These are phyloP conservation scores for Falco rusticolus DNA, from an alignment of 2,797 vertebrate genomes.

Conservation along the genomic window DNA sequence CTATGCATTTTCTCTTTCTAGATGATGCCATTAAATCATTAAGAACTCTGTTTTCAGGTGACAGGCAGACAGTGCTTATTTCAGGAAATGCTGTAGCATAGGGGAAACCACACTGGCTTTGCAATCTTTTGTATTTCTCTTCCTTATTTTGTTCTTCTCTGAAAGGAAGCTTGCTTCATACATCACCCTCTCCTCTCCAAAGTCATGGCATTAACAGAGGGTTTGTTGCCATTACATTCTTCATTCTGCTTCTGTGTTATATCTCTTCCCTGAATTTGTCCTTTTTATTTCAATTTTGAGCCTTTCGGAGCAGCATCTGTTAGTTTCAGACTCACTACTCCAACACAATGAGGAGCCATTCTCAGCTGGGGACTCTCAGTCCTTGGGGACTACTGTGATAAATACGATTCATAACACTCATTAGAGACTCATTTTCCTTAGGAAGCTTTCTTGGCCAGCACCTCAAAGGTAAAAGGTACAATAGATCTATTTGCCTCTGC, in stretches of 20 bases:
- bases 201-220: constrained; percentile 13
- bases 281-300: constrained; percentile 43
- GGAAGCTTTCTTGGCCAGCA: constrained; percentile 56
- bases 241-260: constrained; percentile 13
- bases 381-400: constrained; percentile 53
- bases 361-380: constrained; percentile 63
- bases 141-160: constrained; percentile 46
- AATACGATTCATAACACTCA: constrained; percentile 58
- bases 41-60: constrained; percentile 1
- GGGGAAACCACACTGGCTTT: constrained; percentile 27
- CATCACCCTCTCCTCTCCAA: constrained; percentile 32
- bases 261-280: constrained; percentile 3
- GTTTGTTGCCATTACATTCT: constrained; percentile 39
- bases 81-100: constrained; percentile 42
- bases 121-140: constrained; percentile 51
- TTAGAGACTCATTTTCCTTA: constrained; percentile 61
- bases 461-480: constrained; percentile 62
- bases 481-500: constrained; percentile 56
- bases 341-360: constrained; percentile 56
- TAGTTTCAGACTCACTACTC: constrained; percentile 61
- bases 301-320: constrained; percentile 59
- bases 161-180: constrained; percentile 32
- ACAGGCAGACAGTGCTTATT: constrained; percentile 32
- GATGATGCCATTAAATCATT: constrained; percentile 23
- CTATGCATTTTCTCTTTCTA: neutral